These are phyloP conservation scores for Oxystoma pomonae DNA, from an alignment of 2,888 invertebrate species.

Conservation along the genomic window DNA sequence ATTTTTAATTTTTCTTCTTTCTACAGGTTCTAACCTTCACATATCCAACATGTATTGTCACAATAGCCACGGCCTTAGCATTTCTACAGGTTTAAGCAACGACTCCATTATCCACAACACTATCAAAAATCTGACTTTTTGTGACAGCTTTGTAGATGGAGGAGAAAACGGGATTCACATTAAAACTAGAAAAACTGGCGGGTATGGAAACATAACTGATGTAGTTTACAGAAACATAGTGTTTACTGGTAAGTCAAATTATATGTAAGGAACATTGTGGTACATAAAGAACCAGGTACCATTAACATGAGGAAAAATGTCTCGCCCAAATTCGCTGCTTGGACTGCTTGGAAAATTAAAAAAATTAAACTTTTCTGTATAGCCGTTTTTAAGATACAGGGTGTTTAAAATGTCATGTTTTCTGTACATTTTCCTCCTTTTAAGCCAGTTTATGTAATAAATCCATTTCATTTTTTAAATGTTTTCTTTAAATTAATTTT, in stretches of 20 bases:
- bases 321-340: no score
- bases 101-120: not conserved
- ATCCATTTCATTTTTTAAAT: no score
- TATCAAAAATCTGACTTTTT: not conserved
- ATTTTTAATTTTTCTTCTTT: no score
- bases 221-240: not conserved
- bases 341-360: no score
- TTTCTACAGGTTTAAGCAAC: not conserved
- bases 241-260: not conserved
- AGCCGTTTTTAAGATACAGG: no score
- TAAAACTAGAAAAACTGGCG: not conserved
- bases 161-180: conserved; percentile 1
- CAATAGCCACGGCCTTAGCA: not conserved
- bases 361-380: no score
- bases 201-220: not conserved
- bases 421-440: no score
- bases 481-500: no score
- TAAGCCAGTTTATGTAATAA: no score
- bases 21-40: not conserved
- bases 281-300: not conserved
- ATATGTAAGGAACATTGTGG: not conserved
- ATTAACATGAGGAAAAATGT: no score
- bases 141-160: not conserved
- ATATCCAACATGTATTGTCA: not conserved
- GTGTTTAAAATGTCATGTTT: no score